phyloP scores from a whole-genome alignment of 2,113 vertebrate species.

The Brevimyrus niger region DNA sequence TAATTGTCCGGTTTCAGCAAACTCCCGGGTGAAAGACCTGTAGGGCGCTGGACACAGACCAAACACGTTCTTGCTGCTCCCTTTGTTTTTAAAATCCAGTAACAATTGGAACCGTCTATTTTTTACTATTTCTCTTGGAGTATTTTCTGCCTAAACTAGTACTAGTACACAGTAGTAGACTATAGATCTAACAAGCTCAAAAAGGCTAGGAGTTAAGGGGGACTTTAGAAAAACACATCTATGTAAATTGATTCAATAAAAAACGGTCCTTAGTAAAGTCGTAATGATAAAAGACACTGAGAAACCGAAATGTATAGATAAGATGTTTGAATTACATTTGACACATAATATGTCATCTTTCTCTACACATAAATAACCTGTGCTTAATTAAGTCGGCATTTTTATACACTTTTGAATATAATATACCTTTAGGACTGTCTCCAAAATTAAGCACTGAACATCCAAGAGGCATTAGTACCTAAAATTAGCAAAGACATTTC shows the following conservation, averaged over 20 bases:
- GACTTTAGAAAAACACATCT: not conserved
- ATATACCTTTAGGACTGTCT: not conserved
- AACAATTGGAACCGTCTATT: constrained; percentile 57
- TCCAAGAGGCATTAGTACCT: not conserved
- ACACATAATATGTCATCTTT: not conserved
- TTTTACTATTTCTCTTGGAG: constrained; percentile 1
- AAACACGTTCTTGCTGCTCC: constrained; percentile 58
- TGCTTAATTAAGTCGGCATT: not conserved
- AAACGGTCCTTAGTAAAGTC: not conserved
- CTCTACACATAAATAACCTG: not conserved
- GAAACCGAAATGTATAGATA: not conserved
- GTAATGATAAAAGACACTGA: not conserved
- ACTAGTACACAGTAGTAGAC: not conserved
- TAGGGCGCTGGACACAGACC: constrained; percentile 55
- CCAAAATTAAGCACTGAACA: not conserved
- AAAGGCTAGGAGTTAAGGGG: not conserved
- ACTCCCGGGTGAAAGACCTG: constrained; percentile 59
- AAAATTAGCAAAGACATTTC: not conserved
- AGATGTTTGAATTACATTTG: not conserved
- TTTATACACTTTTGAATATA: not conserved
- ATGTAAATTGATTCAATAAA: not conserved
- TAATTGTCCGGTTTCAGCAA: constrained; percentile 43
- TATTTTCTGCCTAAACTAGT: not conserved
- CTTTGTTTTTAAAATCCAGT: constrained; percentile 56
- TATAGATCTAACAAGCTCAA: not conserved